Evolutionary conservation across 2,113 vertebrate genomes (phyloP).

Genomic region (Orientallactaga bullata): DNA sequence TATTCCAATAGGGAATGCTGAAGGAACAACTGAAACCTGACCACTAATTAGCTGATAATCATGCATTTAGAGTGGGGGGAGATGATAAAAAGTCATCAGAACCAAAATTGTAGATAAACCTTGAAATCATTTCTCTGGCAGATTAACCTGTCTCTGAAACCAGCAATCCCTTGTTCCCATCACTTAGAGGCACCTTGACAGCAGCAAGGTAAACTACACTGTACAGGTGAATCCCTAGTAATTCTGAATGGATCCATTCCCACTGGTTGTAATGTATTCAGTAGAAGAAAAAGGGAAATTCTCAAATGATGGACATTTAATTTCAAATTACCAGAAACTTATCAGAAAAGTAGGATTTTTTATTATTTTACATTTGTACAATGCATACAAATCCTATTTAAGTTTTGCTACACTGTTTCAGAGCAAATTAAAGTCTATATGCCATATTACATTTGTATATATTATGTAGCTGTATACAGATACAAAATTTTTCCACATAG

Average conservation of each 20-base stretch:
- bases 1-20: not conserved
- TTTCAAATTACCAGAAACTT: not conserved
- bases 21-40: not conserved
- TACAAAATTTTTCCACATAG: not conserved
- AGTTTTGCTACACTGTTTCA: not conserved
- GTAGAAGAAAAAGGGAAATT: not conserved
- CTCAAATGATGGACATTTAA: not conserved
- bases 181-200: not conserved
- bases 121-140: not conserved
- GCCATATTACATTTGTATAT: not conserved
- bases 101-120: not conserved
- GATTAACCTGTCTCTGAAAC: not conserved
- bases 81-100: not conserved
- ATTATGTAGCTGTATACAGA: not conserved
- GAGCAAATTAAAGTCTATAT: not conserved
- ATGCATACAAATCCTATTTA: not conserved
- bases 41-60: not conserved
- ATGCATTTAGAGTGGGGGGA: not conserved
- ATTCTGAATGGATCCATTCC: not conserved
- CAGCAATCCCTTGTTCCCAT: not conserved
- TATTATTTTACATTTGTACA: not conserved
- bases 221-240: accelerated
- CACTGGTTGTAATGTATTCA: accelerated
- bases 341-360: not conserved
- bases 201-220: not conserved